Evolutionary conservation across 2,113 vertebrate genomes (phyloP).

Genomic region (Prinia subflava): DNA sequence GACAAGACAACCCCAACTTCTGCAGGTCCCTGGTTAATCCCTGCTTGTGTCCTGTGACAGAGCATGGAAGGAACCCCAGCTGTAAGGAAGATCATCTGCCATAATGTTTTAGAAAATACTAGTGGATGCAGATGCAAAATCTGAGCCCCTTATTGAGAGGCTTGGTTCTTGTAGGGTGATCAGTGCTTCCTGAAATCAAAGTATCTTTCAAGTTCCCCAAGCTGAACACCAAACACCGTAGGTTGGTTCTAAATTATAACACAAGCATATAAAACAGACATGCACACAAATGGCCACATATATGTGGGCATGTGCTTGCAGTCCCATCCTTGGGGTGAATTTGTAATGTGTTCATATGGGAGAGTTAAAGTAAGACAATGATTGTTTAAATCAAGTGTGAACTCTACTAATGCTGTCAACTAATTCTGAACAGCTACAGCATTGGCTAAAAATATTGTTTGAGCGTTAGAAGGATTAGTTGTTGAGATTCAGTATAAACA

Average conservation of each 20-base stretch:
- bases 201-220: neutral
- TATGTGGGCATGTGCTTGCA: neutral
- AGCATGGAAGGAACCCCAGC: neutral
- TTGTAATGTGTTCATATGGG: neutral
- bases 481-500: neutral
- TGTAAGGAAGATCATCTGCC: neutral
- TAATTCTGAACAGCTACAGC: neutral
- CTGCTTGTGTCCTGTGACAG: neutral
- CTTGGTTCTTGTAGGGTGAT: neutral
- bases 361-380: neutral
- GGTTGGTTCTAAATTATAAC: neutral
- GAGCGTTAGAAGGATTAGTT: slow-evolving; percentile 14
- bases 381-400: neutral
- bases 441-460: neutral
- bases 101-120: neutral
- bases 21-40: neutral
- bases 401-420: neutral
- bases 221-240: neutral
- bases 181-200: neutral
- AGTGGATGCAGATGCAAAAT: neutral
- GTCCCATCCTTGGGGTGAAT: neutral
- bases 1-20: neutral
- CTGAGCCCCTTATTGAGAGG: neutral
- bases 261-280: neutral
- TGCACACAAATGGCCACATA: neutral